These are phyloP conservation scores for Graptemys geographica DNA, from an alignment of 2,797 vertebrate genomes.

Conservation along the genomic window DNA sequence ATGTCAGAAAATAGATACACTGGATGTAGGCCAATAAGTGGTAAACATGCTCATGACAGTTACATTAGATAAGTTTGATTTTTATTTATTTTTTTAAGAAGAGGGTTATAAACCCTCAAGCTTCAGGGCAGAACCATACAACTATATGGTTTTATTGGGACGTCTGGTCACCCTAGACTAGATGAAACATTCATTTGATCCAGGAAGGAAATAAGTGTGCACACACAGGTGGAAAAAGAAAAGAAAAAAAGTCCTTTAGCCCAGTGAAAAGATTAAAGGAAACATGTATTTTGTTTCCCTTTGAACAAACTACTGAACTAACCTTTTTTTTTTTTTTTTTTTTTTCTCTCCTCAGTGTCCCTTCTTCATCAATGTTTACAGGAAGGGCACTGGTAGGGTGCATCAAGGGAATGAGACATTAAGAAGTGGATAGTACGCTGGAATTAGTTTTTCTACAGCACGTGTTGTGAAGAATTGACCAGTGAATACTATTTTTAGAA, in stretches of 20 bases:
- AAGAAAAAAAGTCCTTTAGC: not conserved
- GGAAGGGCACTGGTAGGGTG: not conserved
- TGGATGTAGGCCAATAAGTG: not conserved
- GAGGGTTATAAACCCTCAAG: not conserved
- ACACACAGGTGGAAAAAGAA: not conserved
- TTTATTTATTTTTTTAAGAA: not conserved
- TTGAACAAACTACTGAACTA: not conserved
- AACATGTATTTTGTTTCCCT: not conserved
- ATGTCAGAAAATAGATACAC: not conserved
- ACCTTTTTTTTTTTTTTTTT: not conserved
- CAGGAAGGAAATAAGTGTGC: not conserved
- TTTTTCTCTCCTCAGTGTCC: not conserved
- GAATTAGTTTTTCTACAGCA: not conserved
- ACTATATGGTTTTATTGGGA: not conserved
- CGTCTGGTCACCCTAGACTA: not conserved
- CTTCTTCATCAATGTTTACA: not conserved
- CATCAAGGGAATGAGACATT: not conserved
- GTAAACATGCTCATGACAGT: not conserved
- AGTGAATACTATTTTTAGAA: slow-evolving; percentile 4
- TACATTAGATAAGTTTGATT: not conserved
- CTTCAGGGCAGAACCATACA: not conserved
- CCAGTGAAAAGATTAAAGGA: not conserved
- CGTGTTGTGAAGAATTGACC: slow-evolving; percentile 25
- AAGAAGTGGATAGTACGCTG: not conserved
- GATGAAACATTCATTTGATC: not conserved